A percentile compares a stretch with the other conserved stretches of the same genome.
Conservation (phyloP, 1,140 invertebrate species). For the Thaumatotibia leucotreta region DNA sequence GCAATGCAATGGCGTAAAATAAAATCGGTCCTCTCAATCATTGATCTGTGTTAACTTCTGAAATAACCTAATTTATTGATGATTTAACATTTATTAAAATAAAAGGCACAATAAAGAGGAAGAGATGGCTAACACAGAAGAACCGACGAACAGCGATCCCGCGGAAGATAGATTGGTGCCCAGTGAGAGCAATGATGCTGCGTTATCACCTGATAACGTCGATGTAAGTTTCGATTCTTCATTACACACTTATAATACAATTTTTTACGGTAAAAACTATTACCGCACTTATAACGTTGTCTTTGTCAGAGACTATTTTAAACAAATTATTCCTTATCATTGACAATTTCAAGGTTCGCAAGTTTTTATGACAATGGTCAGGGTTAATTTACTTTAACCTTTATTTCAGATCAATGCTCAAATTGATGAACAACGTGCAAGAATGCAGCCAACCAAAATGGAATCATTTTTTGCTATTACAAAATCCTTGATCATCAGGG, state of each 20-base stretch:
- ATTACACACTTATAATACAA: conserved; percentile 10
- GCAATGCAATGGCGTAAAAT: conserved; percentile 13
- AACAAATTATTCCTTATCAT: background rate
- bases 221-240: conserved; percentile 36
- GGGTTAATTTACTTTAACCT: background rate
- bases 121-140: conserved; percentile 35
- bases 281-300: background rate
- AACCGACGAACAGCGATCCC: conserved; percentile 25
- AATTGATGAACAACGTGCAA: conserved; percentile 55
- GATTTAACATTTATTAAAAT: background rate
- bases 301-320: too few species aligned
- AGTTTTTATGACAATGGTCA: background rate
- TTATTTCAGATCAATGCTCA: conserved; percentile 63
- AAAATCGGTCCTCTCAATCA: conserved; percentile 6
- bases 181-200: conserved; percentile 32
- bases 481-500: conserved; percentile 90
- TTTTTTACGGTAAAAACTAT: background rate
- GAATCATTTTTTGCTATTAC: conserved; percentile 90
- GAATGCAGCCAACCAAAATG: conserved; percentile 81
- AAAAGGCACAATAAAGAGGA: background rate
- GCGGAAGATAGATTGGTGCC: conserved; percentile 37
- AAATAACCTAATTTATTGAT: conserved; percentile 1
- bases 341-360: background rate
- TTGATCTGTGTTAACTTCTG: background rate
- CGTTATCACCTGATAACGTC: conserved; percentile 25